Evolutionary conservation across 2,113 vertebrate species (phyloP).

Genomic region (Siphamia tubifer): DNA sequence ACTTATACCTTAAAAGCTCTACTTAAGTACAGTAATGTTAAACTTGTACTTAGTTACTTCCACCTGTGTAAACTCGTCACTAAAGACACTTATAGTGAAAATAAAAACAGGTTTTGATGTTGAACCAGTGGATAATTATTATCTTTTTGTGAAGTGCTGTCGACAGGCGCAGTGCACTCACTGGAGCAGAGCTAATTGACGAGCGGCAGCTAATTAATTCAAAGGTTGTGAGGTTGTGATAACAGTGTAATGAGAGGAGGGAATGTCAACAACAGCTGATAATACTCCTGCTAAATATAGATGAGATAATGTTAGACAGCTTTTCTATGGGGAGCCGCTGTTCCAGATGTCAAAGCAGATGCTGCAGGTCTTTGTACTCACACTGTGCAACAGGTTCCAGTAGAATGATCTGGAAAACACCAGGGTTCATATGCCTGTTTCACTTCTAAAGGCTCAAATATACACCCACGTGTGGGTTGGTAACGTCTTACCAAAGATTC

Average conservation of each 20-base stretch:
- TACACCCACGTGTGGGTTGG: too few relatives aligned
- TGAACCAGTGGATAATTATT: slow-evolving; percentile 5
- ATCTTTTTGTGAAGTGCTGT: slow-evolving; percentile 29
- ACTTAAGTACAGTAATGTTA: too few relatives aligned
- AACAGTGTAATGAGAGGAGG: slow-evolving; percentile 70
- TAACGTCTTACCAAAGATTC: too few relatives aligned
- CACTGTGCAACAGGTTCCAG: background rate
- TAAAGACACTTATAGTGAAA: background rate
- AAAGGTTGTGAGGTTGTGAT: slow-evolving; percentile 69
- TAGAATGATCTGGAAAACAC: too few relatives aligned
- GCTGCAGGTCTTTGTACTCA: slow-evolving; percentile 11
- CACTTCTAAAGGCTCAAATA: background rate
- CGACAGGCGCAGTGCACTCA: slow-evolving; percentile 40
- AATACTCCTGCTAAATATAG: slow-evolving; percentile 70
- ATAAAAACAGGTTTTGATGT: background rate
- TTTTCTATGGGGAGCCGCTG: slow-evolving; percentile 45
- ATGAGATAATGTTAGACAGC: slow-evolving; percentile 59
- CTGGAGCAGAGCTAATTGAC: slow-evolving; percentile 69
- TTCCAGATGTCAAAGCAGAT: slow-evolving; percentile 61
- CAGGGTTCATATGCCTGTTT: too few relatives aligned
- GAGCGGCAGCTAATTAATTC: slow-evolving; percentile 74
- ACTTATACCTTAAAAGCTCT: too few relatives aligned
- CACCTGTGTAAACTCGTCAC: too few relatives aligned
- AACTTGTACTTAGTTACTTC: too few relatives aligned
- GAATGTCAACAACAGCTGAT: slow-evolving; percentile 64